These are phyloP conservation scores for Sprattus sprattus DNA, from an alignment of 2,113 vertebrate species.

Conservation along the genomic window DNA sequence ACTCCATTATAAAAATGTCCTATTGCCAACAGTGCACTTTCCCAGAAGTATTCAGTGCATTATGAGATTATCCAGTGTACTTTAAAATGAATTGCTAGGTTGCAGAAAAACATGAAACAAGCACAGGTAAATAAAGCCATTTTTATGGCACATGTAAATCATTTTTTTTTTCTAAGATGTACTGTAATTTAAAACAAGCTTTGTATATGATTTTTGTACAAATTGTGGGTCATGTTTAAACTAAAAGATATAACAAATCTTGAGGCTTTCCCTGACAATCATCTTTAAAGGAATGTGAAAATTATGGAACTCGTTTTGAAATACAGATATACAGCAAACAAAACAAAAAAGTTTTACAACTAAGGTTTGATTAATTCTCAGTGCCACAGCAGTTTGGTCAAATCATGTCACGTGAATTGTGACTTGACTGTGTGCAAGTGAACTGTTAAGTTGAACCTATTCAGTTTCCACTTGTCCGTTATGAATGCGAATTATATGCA, in stretches of 20 bases:
- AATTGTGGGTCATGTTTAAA: neutral
- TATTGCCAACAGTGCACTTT: neutral
- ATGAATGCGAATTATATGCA: neutral
- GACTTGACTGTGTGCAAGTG: neutral
- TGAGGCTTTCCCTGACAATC: neutral
- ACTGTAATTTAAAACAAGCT: neutral
- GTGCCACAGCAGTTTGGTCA: neutral
- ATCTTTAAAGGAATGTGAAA: neutral
- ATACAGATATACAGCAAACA: neutral
- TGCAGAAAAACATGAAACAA: neutral
- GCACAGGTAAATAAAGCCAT: neutral
- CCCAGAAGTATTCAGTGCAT: neutral
- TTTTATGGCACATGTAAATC: neutral
- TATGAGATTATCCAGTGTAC: neutral
- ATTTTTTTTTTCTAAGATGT: neutral
- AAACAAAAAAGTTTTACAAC: neutral
- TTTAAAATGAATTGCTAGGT: neutral
- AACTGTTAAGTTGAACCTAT: neutral
- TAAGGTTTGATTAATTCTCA: neutral
- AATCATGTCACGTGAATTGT: neutral
- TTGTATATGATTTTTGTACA: slow-evolving; percentile 1
- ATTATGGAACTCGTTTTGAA: neutral
- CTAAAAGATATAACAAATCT: neutral
- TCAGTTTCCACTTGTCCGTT: neutral
- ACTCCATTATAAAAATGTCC: neutral